Evolutionary conservation across 2,113 vertebrate genomes (phyloP), one percentile per base, ranked within the genome.

Genomic region (Ailuropoda melanoleuca): DNA sequence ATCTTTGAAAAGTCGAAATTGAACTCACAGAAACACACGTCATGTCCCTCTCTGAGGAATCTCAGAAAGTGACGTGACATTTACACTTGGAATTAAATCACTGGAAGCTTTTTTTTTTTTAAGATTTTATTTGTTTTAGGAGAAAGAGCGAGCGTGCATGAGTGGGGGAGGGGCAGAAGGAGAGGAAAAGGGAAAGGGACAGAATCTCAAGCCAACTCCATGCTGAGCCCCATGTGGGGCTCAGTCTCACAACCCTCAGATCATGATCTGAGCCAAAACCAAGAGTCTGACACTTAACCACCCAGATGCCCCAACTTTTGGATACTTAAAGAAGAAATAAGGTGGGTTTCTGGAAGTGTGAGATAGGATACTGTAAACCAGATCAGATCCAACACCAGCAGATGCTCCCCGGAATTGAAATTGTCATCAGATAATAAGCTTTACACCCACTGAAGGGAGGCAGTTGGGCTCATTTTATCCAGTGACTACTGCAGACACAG

Each of bases 241-340:
- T 29, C 60, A 5, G 5, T 62, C 24, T 62, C 26, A 62, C 1
- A 4, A 62, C 60, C 60, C 60, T 4, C 3, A 29, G 60, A 62
- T 62, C 11, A 29, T 29, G 60, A 62, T 29, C 24, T 26, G 60
- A 62, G 60, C 60, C 26, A 11, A 62, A 62, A 12, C 4, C 60
- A 62, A 58, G 56, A 58, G 56, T 58, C 56, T 58, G 60, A 62
- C 26, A 8, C 60, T 12, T 62, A 62, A 62, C 24, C 26, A 62
- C 24, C 24, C 11, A 5, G 92, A 29, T 10, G 11, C 48, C 62
- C 46, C 74, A 89, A 94, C 66, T 53, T 86, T 7, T 84, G 15
- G 62, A 72, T 80, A 74, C 39, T 60, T 91, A 50, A 82, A 85
- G 34, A 94, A 96, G 85, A 95, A 95, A 91, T 74, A 66, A 93